Evolutionary conservation across 1,140 invertebrate genomes (phyloP).

Genomic region (Lysiphlebus fabarum): DNA sequence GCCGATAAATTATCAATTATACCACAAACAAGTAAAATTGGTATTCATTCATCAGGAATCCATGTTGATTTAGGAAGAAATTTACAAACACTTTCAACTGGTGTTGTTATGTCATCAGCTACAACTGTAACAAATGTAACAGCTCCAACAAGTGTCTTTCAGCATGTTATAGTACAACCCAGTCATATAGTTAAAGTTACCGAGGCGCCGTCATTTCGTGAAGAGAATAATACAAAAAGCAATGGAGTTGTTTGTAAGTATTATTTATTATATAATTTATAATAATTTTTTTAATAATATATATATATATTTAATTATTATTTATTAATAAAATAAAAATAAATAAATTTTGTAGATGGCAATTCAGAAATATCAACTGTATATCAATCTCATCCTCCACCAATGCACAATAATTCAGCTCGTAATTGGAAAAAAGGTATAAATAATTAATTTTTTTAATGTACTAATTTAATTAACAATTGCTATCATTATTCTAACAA

Average conservation of each 20-base stretch:
- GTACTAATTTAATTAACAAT: no score
- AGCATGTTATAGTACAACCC: conserved; percentile 71
- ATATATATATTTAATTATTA: neutral
- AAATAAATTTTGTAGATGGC: conserved; percentile 54
- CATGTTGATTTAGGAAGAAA: conserved; percentile 36
- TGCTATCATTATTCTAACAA: no score
- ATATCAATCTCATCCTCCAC: conserved; percentile 49
- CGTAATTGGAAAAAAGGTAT: conserved; percentile 55
- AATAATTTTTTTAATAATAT: neutral
- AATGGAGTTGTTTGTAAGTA: conserved; percentile 51
- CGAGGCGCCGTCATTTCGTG: conserved; percentile 40
- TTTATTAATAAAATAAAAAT: conserved; percentile 48
- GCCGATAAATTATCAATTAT: conserved; percentile 45
- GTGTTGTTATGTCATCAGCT: conserved; percentile 45
- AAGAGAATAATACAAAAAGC: conserved; percentile 43
- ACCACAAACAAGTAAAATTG: conserved; percentile 44
- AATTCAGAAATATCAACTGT: conserved; percentile 49
- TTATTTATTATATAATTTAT: conserved; percentile 13
- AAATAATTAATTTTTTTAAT: conserved; percentile 24
- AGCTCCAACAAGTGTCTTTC: conserved; percentile 56
- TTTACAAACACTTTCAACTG: conserved; percentile 39
- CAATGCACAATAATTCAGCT: conserved; percentile 48
- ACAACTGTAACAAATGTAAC: conserved; percentile 44
- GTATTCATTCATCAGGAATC: conserved; percentile 33
- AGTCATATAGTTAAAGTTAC: conserved; percentile 67